Base-by-base conservation (phyloP, 2,888 invertebrate species). In the Lepidocyrtoides sp. region DNA sequence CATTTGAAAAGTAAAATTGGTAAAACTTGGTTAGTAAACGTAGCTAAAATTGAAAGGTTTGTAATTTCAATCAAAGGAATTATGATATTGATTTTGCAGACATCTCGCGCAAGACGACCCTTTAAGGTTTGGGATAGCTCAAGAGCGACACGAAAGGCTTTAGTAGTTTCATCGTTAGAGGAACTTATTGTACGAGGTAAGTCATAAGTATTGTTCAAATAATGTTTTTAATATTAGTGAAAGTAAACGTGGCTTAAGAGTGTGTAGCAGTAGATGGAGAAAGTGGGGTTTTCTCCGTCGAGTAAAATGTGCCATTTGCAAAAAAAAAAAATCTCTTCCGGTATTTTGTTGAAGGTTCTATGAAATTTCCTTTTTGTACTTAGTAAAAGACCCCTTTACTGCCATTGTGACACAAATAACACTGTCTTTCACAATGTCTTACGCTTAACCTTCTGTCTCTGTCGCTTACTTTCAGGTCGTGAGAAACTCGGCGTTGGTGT, bases 51-150 rank as follows among this genome's bases (percentile, higher is more conserved):
- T n/a, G n/a, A n/a, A n/a, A n/a, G n/a, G n/a, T 54, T 89, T 29
- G 51, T 66, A 66, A 63, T n/a, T n/a, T n/a, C 36, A n/a, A 48
- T 17, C 54, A 60, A 26, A 60, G 23, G 10, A 23, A 60, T 60
- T 10, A 36, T 60, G 41, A 20, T 83, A 44, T 8, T 63, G 20
- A 72, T 57, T 54, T 93, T 90, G 8, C 89, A 93, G 93, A 93
- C 93, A 93, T 93, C 93, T 91, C 93, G 92, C 90, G 91, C 92
- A 93, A 91, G 93, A 93, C 90, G 93, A 91, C 93, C 98, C 97
- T 98, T 98, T 96, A 98, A 98, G 97, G 97, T 98, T 97, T 98
- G 98, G 98, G 98, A 98, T 97, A 97, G 98, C 96, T 97, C 97
- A 96, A 97, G 98, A 96, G 98, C 97, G 96, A 97, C 98, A 96